Percentiles rank a stretch among this genome's conserved stretches.
Evolutionary conservation across 1,140 invertebrate species (phyloP).

Genomic region (Trigoniulus corallinus): DNA sequence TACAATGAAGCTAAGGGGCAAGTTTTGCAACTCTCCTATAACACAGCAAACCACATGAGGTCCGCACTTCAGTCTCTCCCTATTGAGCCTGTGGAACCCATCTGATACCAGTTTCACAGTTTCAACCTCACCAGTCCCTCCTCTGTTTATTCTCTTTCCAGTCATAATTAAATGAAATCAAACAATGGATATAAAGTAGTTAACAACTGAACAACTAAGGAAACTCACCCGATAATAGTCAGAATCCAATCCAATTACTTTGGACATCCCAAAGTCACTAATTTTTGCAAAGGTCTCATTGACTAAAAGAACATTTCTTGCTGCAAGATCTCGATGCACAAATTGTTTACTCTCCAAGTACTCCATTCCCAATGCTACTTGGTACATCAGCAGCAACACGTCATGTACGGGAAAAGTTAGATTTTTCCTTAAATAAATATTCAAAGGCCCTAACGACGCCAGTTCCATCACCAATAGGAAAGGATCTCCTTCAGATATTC

Average conservation of each 20-base stretch:
- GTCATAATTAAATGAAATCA: too few species aligned
- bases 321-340: conserved; percentile 24
- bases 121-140: too few species aligned
- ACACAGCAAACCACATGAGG: too few species aligned
- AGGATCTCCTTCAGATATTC: conserved; percentile 27
- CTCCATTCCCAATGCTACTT: conserved; percentile 32
- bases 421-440: conserved; percentile 26
- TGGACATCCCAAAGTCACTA: conserved; percentile 18
- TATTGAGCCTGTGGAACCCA: too few species aligned
- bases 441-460: conserved; percentile 30
- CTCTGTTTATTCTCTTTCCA: too few species aligned
- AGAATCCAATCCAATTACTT: conserved; percentile 17
- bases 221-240: conserved; percentile 19
- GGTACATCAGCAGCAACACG: conserved; percentile 17
- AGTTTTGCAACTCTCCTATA: too few species aligned
- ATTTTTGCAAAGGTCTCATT: conserved; percentile 22
- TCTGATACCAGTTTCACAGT: too few species aligned
- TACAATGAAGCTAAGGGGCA: too few species aligned
- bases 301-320: conserved; percentile 32
- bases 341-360: conserved; percentile 31
- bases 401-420: not conserved
- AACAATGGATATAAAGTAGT: too few species aligned
- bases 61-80: too few species aligned
- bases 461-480: conserved; percentile 35
- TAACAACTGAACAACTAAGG: conserved; percentile 7